Evolutionary conservation across 2,888 invertebrate species (phyloP), one percentile per base, ranked within the genome.

Genomic region (Bellardia pandia): DNA sequence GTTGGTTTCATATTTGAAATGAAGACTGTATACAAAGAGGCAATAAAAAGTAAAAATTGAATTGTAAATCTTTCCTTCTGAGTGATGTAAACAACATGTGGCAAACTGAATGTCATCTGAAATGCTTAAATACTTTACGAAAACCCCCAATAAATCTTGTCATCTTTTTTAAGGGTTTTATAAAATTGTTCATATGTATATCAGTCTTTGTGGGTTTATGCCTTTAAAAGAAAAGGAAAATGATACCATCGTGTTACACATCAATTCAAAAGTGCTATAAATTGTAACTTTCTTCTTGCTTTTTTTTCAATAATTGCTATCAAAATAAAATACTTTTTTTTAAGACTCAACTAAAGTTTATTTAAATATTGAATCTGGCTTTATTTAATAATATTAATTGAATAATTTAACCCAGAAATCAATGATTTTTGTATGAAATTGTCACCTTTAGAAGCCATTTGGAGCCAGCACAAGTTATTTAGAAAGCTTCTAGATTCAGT

Each of bases 111-210:
- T 64, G 64, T 42, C 72, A 53, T 40, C 71, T 71, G 1, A 64
- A 64, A 71, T 64, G 3, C 30, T 9, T 40, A 71, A 62, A 23
- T 30, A 42, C 14, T n/a, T 13, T 53, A 53, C 64, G 40, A 45
- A 69, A 69, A 60, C 14, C 45, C 14, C 13, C 71, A 62, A 79
- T 79, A 79, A 79, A 79, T 79, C 79, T 79, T 53, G 13, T 51
- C 37, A 53, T 62, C 48, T 68, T 45, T 66, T 60, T 60, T 45
- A 60, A 60, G 51, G 45, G n/a, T 62, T 69, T 79, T 58, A 42
- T 56, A 45, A 53, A 40, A 16, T 62, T 23, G 37, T 64, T 62
- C 4, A 37, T 2, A 8, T 53, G 0, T 14, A 30, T 45, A 30
- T 30, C 3, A 13, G 33, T n/a, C 23, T 37, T 11, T 5, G 14